Evolutionary conservation across 2,888 invertebrate genomes (phyloP).

Genomic region (Automeris io): DNA sequence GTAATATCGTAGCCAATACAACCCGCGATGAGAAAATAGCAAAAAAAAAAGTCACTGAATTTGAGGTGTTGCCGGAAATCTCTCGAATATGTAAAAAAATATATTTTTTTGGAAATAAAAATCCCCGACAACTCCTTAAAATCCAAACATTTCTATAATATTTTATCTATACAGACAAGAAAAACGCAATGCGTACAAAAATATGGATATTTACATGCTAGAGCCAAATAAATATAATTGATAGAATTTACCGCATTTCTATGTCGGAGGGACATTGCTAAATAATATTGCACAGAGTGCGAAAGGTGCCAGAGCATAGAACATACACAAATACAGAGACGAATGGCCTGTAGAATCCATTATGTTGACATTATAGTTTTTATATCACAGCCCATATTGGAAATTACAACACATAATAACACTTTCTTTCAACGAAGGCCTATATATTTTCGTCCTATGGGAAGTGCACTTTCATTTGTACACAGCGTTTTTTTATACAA

Average conservation of each 20-base stretch:
- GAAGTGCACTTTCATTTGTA: constrained; percentile 77
- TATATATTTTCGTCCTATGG: constrained; percentile 56
- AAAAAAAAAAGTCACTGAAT: constrained; percentile 4
- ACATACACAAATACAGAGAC: constrained; percentile 63
- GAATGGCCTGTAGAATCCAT: constrained; percentile 83
- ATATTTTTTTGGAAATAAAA: constrained; percentile 34
- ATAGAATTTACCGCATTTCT: too few relatives aligned
- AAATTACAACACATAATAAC: constrained; percentile 80
- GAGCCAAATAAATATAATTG: too few relatives aligned
- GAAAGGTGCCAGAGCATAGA: constrained; percentile 40
- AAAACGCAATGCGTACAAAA: not conserved
- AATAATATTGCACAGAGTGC: constrained; percentile 21
- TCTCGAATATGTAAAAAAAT: constrained; percentile 44
- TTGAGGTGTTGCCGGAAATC: constrained; percentile 31
- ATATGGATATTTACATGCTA: not conserved
- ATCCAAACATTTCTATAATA: constrained; percentile 6
- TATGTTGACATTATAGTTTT: constrained; percentile 77
- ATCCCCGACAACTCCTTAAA: constrained; percentile 31
- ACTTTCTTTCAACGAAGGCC: constrained; percentile 68
- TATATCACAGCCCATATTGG: constrained; percentile 89
- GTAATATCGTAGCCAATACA: too few relatives aligned
- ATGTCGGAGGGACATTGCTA: not conserved
- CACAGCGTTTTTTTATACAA: constrained; percentile 69
- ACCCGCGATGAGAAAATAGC: too few relatives aligned
- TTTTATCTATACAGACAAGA: not conserved